A percentile compares a stretch with the other conserved stretches of the same genome.
Conservation (phyloP, 2,113 vertebrate species). For the Dryoscopus gambensis region DNA sequence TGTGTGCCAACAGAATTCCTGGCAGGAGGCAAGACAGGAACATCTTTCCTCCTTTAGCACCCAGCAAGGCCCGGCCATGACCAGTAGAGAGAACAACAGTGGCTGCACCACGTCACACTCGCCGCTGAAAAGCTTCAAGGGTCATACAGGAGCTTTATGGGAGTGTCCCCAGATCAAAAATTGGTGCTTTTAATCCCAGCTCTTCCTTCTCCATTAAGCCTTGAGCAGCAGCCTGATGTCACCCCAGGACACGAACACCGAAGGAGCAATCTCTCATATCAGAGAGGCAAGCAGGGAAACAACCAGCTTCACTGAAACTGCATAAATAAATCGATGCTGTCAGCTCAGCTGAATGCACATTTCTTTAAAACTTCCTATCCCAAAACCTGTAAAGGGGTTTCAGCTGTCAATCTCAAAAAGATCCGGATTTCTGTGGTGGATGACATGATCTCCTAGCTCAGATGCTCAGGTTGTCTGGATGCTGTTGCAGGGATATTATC, state of each 20-base stretch:
- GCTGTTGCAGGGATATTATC: background rate
- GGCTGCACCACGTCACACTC: accelerated
- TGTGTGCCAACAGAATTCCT: background rate
- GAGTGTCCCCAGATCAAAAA: background rate
- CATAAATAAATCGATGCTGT: background rate
- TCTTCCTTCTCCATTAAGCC: background rate
- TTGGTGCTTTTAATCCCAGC: background rate
- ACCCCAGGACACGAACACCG: background rate
- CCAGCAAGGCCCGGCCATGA: accelerated
- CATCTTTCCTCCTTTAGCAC: background rate
- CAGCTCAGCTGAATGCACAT: background rate
- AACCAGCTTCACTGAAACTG: background rate
- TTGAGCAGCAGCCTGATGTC: background rate
- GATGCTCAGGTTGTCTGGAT: background rate
- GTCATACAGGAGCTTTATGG: background rate
- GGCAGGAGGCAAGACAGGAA: background rate
- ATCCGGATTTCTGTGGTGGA: accelerated
- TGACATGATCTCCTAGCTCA: background rate
- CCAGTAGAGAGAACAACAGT: accelerated
- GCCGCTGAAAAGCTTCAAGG: accelerated
- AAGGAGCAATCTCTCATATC: background rate
- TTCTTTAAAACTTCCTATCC: background rate
- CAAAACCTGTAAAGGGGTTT: background rate
- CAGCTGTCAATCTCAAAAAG: background rate
- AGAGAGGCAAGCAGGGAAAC: background rate